Conservation (phyloP, 2,797 vertebrate genomes). For the Premnoplex brunnescens region DNA sequence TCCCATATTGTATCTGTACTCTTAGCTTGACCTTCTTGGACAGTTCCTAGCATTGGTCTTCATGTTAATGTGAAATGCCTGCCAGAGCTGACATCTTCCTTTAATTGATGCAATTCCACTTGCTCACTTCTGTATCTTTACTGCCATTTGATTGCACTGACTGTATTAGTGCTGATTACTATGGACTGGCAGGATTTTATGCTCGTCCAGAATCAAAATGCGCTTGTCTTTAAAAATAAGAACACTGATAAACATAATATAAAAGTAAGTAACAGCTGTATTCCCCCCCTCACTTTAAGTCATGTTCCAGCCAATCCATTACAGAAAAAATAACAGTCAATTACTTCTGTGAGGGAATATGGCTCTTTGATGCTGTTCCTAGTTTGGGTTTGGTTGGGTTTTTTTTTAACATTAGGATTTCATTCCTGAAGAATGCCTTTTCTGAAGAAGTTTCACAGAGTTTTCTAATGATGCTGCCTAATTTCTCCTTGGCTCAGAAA, state of each 20-base stretch:
- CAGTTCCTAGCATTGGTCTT: background rate
- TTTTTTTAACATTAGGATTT: background rate
- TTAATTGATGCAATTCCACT: background rate
- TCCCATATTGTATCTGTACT: background rate
- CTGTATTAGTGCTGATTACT: background rate
- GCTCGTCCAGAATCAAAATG: background rate
- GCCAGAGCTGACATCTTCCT: background rate
- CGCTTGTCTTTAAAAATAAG: background rate
- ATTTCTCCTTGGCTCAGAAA: slow-evolving; percentile 1
- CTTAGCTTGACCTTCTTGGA: background rate
- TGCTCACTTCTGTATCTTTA: background rate
- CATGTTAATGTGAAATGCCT: background rate
- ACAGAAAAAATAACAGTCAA: background rate
- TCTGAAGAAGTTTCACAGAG: background rate
- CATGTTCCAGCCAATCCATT: background rate
- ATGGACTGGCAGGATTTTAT: background rate
- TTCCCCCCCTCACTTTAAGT: background rate
- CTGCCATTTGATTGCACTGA: background rate
- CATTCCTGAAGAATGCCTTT: background rate
- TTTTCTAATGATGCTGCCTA: background rate
- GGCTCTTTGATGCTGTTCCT: rapidly evolving
- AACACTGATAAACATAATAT: background rate
- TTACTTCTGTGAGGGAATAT: background rate
- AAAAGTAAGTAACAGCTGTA: background rate
- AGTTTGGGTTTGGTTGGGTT: too few relatives aligned